phyloP scores from a whole-genome alignment of 2,888 invertebrate genomes.

The Nemoura dubitans region DNA sequence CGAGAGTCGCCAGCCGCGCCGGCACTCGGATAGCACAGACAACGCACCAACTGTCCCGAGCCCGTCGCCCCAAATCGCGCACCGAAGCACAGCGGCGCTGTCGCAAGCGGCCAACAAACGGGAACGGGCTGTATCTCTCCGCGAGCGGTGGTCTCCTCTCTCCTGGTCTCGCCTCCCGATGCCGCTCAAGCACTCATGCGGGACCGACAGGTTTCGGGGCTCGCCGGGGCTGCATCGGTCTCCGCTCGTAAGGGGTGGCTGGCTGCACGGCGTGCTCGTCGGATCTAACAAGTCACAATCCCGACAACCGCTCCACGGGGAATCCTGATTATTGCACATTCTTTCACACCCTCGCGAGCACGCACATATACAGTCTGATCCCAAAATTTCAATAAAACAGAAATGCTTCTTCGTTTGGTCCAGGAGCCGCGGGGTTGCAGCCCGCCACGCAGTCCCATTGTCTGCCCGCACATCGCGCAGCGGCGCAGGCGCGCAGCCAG shows the following conservation, averaged over 20 bases:
- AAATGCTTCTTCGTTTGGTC: background rate
- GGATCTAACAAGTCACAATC: conserved; percentile 17
- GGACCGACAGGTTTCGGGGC: no score
- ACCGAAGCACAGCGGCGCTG: background rate
- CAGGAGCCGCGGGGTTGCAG: background rate
- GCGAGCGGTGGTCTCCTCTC: no score
- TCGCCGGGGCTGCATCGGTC: background rate
- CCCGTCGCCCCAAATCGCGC: background rate
- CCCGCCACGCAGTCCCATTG: background rate
- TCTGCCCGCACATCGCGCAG: no score
- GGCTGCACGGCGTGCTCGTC: no score
- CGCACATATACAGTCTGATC: background rate
- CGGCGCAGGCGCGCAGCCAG: background rate
- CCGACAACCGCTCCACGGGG: conserved; percentile 30
- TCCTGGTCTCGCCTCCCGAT: no score
- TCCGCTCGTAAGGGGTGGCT: background rate
- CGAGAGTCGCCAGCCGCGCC: background rate
- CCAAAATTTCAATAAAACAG: conserved; percentile 38
- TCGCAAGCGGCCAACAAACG: background rate
- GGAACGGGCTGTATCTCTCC: no score
- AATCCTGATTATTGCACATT: conserved; percentile 43
- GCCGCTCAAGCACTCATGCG: no score
- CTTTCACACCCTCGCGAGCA: conserved; percentile 42
- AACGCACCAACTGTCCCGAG: background rate
- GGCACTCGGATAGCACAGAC: background rate